These are phyloP conservation scores for Manis javanica DNA, from an alignment of 2,797 vertebrate genomes.

Conservation along the genomic window DNA sequence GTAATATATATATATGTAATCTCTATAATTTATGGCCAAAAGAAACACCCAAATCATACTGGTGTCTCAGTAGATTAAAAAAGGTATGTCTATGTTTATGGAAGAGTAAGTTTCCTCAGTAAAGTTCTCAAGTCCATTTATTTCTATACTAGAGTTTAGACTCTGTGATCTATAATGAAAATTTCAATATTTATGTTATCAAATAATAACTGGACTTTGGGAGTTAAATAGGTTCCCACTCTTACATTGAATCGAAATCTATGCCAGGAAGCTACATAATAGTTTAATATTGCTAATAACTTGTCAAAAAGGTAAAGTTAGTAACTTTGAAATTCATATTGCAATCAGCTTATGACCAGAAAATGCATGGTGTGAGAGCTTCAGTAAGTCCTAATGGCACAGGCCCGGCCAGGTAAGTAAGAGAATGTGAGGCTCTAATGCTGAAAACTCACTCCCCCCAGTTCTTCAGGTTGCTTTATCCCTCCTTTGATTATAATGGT, in stretches of 20 bases:
- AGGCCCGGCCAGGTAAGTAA: background rate
- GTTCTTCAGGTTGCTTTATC: background rate
- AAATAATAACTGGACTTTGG: background rate
- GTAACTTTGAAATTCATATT: background rate
- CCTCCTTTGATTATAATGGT: background rate
- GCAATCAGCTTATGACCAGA: background rate
- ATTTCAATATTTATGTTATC: background rate
- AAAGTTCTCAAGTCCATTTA: background rate
- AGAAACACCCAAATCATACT: background rate
- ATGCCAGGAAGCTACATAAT: background rate
- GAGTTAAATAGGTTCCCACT: rapidly evolving
- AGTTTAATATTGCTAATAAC: background rate
- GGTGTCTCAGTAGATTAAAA: background rate
- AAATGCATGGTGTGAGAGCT: background rate
- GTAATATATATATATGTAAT: background rate
- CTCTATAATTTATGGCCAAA: background rate
- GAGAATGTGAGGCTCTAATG: rapidly evolving
- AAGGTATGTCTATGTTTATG: background rate
- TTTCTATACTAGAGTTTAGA: background rate
- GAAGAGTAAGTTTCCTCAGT: background rate
- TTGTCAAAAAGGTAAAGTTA: background rate
- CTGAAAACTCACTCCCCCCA: background rate
- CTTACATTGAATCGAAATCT: background rate
- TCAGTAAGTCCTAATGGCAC: background rate
- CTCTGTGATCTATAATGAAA: background rate